Percentiles rank a stretch among this genome's conserved stretches.
phyloP scores from a whole-genome alignment of 1,140 invertebrate genomes.

The Apis florea region DNA sequence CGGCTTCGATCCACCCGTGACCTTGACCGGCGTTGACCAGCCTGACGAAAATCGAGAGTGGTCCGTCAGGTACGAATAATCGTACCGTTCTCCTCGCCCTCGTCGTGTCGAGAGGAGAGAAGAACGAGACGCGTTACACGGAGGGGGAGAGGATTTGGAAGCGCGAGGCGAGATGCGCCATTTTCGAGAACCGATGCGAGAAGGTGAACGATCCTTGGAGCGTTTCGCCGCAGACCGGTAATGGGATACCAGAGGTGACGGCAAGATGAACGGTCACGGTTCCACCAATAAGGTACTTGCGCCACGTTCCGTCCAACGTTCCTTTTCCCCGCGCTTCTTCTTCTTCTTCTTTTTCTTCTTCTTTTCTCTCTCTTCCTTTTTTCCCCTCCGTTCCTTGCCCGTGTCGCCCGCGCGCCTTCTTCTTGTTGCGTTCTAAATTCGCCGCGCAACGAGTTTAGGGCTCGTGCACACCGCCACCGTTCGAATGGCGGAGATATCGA shows the following conservation, averaged over 20 bases:
- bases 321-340: constrained; percentile 41
- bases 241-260: constrained; percentile 75
- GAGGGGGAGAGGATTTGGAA: constrained; percentile 3
- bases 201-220: constrained; percentile 66
- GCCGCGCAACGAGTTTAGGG: constrained; percentile 46
- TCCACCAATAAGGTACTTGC: constrained; percentile 73
- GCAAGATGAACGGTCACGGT: constrained; percentile 77
- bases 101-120: neutral
- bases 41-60: constrained; percentile 58
- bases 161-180: constrained; percentile 57
- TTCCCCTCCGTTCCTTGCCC: constrained; percentile 36
- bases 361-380: constrained; percentile 14
- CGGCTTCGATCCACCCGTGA: constrained; percentile 40
- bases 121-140: neutral
- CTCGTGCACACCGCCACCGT: constrained; percentile 18
- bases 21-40: constrained; percentile 58
- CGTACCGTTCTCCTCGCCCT: neutral
- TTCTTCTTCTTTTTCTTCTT: constrained; percentile 2
- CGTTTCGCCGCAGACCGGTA: constrained; percentile 69
- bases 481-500: neutral
- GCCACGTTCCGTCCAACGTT: constrained; percentile 48
- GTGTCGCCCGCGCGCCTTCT: constrained; percentile 57
- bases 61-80: constrained; percentile 15
- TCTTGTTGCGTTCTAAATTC: constrained; percentile 69
- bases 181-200: constrained; percentile 65